phyloP scores from a whole-genome alignment of 2,797 vertebrate genomes.

The Pseudomugil tenellus region DNA sequence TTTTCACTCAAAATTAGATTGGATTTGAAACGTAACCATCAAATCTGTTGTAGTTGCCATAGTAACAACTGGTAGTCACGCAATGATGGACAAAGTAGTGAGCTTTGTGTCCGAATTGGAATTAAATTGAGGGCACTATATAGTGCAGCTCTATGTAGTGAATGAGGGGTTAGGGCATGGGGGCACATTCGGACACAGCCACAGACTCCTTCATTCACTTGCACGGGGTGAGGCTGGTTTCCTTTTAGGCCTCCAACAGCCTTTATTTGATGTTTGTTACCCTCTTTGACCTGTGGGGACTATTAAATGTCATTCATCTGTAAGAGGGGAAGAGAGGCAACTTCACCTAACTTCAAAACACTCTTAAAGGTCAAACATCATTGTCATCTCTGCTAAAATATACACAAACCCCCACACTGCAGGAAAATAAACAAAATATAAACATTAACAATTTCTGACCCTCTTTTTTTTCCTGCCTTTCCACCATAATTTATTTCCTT shows the following conservation, averaged over 20 bases:
- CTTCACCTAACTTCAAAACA: slow-evolving; percentile 81
- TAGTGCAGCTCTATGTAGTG: too few relatives aligned
- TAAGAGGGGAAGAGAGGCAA: slow-evolving; percentile 83
- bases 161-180: too few relatives aligned
- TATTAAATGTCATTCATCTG: slow-evolving; percentile 85
- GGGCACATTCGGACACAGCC: slow-evolving; percentile 9
- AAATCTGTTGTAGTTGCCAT: too few relatives aligned
- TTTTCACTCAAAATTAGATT: too few relatives aligned
- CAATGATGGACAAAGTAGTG: too few relatives aligned
- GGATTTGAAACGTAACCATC: too few relatives aligned
- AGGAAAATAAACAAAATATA: slow-evolving; percentile 7
- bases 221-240: slow-evolving; percentile 40
- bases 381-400: slow-evolving; percentile 35
- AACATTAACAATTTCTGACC: slow-evolving; percentile 23
- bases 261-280: slow-evolving; percentile 84
- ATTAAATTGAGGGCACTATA: too few relatives aligned
- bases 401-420: slow-evolving; percentile 17
- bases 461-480: slow-evolving; percentile 1
- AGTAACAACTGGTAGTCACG: too few relatives aligned
- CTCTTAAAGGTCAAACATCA: slow-evolving; percentile 81
- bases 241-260: slow-evolving; percentile 70
- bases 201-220: slow-evolving; percentile 17
- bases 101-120: too few relatives aligned
- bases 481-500: neutral
- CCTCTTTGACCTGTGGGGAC: slow-evolving; percentile 82